A percentile compares a stretch with the other conserved stretches of the same genome.
phyloP scores from a whole-genome alignment of 1,140 invertebrate species.

The Alviniconcha marisindica region DNA sequence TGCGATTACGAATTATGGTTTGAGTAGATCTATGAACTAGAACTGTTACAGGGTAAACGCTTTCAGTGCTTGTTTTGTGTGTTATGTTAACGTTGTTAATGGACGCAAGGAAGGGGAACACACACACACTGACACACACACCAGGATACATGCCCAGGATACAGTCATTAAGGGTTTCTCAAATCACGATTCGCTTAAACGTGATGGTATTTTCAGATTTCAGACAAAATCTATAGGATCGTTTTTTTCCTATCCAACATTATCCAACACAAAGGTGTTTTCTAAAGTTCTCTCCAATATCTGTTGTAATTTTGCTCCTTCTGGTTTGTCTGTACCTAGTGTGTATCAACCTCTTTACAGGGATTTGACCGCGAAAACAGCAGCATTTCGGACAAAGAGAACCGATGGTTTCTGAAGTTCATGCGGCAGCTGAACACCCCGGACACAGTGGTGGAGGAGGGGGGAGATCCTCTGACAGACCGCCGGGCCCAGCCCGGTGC shows the following conservation, averaged over 20 bases:
- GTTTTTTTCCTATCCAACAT: no score
- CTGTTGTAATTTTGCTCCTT: no score
- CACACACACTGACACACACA: no score
- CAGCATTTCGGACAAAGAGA: constrained; percentile 65
- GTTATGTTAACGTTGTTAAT: background rate
- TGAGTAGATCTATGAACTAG: background rate
- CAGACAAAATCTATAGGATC: no score
- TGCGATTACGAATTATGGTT: background rate
- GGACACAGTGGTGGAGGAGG: background rate
- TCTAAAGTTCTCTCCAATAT: no score
- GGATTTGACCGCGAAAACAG: constrained; percentile 55
- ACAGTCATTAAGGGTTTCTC: no score
- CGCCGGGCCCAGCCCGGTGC: constrained; percentile 64
- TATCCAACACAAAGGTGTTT: no score
- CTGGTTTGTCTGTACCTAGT: no score
- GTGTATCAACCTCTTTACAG: constrained; percentile 42
- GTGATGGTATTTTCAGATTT: no score
- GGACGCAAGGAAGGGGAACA: no score
- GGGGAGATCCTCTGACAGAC: constrained; percentile 48
- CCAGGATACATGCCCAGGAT: no score
- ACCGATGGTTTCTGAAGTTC: constrained; percentile 66
- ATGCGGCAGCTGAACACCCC: constrained; percentile 56
- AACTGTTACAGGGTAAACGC: background rate
- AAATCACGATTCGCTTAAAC: no score
- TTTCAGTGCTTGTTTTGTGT: background rate